Base-by-base conservation (phyloP, 2,888 invertebrate genomes). In the Limenitis camilla region DNA sequence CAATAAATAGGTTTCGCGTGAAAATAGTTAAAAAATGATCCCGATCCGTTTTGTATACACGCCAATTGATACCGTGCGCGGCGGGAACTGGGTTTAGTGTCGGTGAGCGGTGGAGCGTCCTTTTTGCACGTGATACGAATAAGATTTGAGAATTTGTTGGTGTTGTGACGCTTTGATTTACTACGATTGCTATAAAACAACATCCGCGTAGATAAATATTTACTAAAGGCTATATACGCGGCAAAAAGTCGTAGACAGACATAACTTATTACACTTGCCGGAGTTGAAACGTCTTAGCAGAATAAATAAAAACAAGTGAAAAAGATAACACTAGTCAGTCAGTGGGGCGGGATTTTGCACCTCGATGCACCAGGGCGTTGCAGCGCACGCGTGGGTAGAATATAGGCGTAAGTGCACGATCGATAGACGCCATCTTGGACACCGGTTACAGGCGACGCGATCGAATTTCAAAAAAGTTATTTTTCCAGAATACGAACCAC, bases 351-450 rank as follows among this genome's bases (percentile, higher is more conserved):
- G 55, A 51, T 51, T 51, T 51, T 61, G 62, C 62, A 61, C 56
- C 57, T 53, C 52, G 52, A 43, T 61, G 64, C 61, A 56, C 38
- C 53, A 61, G 72, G 85, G 85, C 79, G 81, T 71, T 71, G 78
- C 79, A 77, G 80, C 78, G 84, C 81, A 80, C 76, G 82, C 83
- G 85, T 83, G 80, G 78, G 76, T 57, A 44, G 55, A 67, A 66
- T 72, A 73, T 66, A 82, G 83, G 85, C 81, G 85, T 81, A 68
- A 74, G 61, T 61, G 76, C 70, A 72, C 72, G 75, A 53, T 84
- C 80, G 84, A 83, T 82, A 66, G 74, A 71, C 84, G 86, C 86
- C 86, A 86, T 86, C 79, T 85, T 85, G 72, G 74, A 72, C 74
- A 73, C 70, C 70, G 72, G 68, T 70, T 67, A 68, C 69, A 68